Base-by-base conservation (phyloP, 2,113 vertebrate species). In the Daubentonia madagascariensis region DNA sequence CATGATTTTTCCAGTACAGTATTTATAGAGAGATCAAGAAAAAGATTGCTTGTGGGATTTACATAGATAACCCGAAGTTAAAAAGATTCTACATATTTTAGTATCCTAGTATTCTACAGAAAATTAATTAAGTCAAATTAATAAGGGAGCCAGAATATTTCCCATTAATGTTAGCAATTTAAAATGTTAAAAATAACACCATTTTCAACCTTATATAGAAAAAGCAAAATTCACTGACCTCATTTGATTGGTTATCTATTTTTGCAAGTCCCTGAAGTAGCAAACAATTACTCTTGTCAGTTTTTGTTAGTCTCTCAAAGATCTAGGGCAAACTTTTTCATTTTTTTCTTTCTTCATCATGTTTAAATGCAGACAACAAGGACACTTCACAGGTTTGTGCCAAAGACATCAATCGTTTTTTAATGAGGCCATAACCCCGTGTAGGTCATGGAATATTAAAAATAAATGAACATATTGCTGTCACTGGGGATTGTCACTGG, bases 401-500 rank as follows among this genome's bases (percentile, higher is more conserved):
- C 92, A 97, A 96, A 95, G 92, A 97, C 92, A 97, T 96, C 96
- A 96, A 97, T 97, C 75, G 97, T n/a, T 96, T 98, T 97, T 97
- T 97, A 98, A 97, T 98, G 98, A 98, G 97, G 96, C 91, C 96
- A 75, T 96, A 97, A 96, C 96, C 94, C 94, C 80, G 89, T 93
- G 88, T 98, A 98, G 97, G 96, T 98, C 97, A 97, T 86, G 78
- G 97, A 98, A 97, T 98, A 98, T 98, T 97, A 98, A 98, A 98
- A 98, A 97, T 98, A 98, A 97, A 97, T 96, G 97, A 98, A 97
- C 94, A 91, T 97, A 96, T 96, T 98, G 92, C 95, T 96, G 95
- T 96, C 96, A 90, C 94, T 94, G 61, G 97, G 94, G 94, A 97
- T 91, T 94, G 48, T 52, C 73, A 84, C 76, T 86, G 35, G 1